Evolutionary conservation across 2,888 invertebrate genomes (phyloP), one percentile per base, ranked within the genome.

Genomic region (Hypselothyrea guttata): DNA sequence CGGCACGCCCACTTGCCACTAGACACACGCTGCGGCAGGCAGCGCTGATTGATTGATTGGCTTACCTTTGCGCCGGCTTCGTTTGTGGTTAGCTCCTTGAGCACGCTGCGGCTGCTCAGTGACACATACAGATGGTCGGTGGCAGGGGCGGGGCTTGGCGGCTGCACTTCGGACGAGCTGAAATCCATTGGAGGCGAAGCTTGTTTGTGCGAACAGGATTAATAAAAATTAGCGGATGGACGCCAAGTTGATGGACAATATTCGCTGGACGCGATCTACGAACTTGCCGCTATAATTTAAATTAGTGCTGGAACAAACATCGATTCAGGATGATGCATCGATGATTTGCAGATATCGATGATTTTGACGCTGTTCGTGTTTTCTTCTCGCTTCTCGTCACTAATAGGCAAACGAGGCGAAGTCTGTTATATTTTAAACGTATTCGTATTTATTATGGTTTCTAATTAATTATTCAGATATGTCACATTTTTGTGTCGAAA

Each of bases 81-180:
- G 55, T 86, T 86, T 51, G 66, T 61, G 63, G 86, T 73, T 12
- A 86, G 54, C 52, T 87, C 87, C 61, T 84, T 87, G 4, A 81
- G 57, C 48, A 85, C 71, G 48, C 66, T 55, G 46, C 81, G 85
- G 42, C 35, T 74, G 35, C 63, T 37, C 4, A 52, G 42, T 60
- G 5, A 28, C 8, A 13, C 58, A 71, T 16, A 40, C n/a, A 30
- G n/a, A n/a, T 59, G 58, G 0, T 18, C 42, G 28, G 41, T n/a
- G 9, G 71, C 61, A 9, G 46, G n/a, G 33, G 33, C 9, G 1
- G 9, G 34, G 8, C 22, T 22, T 35, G 42, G 1, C 11, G 42
- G 22, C n/a, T 46, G 42, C 28, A 28, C 7, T n/a, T 54, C 49
- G 11, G 35, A 12, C 18, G 42, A 37, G 38, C 62, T 58, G 15